Conservation (phyloP, 2,888 invertebrate species). For the Ormyrus pomaceus region DNA sequence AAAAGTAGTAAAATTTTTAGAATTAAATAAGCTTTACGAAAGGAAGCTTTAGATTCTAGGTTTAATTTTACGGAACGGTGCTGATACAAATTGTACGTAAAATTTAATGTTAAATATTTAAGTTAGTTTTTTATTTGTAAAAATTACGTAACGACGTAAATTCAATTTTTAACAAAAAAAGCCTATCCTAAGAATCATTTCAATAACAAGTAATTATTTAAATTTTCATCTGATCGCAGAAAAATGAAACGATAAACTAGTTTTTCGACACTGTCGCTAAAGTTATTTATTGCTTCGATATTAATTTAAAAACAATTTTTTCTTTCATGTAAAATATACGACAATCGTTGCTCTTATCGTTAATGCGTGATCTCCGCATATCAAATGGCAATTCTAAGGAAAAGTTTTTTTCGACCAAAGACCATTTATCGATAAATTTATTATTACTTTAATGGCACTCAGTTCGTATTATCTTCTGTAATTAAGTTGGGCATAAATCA, state of each 20-base stretch:
- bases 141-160: too few relatives aligned
- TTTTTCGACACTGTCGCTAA: background rate
- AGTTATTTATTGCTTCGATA: constrained; percentile 5
- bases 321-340: background rate
- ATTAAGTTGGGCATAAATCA: constrained; percentile 28
- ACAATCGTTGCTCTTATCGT: background rate
- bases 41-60: too few relatives aligned
- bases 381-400: background rate
- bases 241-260: background rate
- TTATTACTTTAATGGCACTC: constrained; percentile 5
- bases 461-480: background rate
- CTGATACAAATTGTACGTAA: too few relatives aligned
- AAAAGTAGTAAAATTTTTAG: too few relatives aligned
- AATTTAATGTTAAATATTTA: too few relatives aligned
- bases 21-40: too few relatives aligned
- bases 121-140: too few relatives aligned
- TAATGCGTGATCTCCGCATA: too few relatives aligned
- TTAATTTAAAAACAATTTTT: background rate
- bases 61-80: too few relatives aligned
- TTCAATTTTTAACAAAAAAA: too few relatives aligned
- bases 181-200: too few relatives aligned
- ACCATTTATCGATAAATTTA: constrained; percentile 6
- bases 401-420: background rate
- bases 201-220: too few relatives aligned
- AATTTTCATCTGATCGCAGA: background rate